Percentiles rank a stretch among this genome's conserved stretches.
phyloP scores from a whole-genome alignment of 2,797 vertebrate genomes.

The Pteropus rufus region DNA sequence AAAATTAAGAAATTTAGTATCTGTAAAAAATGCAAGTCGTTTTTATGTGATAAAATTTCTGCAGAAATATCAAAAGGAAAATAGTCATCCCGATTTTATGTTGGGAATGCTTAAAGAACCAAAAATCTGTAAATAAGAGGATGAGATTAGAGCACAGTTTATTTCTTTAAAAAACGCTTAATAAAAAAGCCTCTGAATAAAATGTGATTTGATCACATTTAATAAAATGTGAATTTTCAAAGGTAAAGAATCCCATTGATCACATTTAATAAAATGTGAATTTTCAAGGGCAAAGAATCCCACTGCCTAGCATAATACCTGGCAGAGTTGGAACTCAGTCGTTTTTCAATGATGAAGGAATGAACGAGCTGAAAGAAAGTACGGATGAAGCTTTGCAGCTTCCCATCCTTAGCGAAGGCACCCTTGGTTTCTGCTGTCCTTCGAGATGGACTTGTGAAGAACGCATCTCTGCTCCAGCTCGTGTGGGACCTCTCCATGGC shows the following conservation, averaged over 20 bases:
- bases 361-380: background rate
- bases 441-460: background rate
- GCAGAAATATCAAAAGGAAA: background rate
- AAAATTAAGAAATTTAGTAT: background rate
- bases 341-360: background rate
- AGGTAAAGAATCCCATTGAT: background rate
- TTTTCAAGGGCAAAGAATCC: background rate
- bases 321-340: too few species aligned
- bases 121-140: background rate
- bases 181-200: background rate
- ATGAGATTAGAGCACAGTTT: background rate
- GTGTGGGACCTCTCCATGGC: background rate
- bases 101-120: background rate
- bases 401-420: background rate
- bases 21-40: background rate
- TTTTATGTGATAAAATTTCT: slow-evolving; percentile 11
- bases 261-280: background rate
- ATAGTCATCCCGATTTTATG: background rate
- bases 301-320: background rate
- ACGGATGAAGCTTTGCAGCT: background rate
- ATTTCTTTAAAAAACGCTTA: background rate
- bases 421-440: background rate
- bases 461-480: background rate
- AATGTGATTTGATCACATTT: background rate
- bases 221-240: background rate